Conservation (phyloP, 2,113 vertebrate genomes). For the Paralichthys olivaceus region DNA sequence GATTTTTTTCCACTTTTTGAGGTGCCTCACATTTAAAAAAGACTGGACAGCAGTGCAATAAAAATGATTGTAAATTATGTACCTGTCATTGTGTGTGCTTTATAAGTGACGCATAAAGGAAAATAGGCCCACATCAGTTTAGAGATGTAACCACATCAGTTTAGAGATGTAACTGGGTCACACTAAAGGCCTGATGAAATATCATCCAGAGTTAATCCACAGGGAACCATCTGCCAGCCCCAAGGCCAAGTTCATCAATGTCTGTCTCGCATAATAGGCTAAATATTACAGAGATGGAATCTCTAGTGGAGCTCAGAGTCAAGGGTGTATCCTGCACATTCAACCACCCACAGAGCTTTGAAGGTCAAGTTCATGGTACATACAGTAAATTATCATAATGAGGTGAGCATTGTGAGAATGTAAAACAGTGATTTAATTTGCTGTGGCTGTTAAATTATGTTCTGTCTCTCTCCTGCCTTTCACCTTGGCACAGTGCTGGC, state of each 20-base stretch:
- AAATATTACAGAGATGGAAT: conserved; percentile 33
- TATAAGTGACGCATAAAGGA: conserved; percentile 14
- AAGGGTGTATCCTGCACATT: conserved; percentile 38
- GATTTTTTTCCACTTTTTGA: not conserved
- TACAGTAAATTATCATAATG: conserved; percentile 44
- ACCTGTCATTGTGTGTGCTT: not conserved
- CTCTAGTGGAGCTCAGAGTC: conserved; percentile 20
- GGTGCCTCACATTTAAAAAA: not conserved
- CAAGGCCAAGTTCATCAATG: conserved; percentile 25
- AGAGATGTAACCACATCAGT: conserved; percentile 24
- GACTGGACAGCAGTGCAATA: conserved; percentile 46
- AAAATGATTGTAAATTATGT: conserved; percentile 36
- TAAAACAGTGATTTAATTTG: conserved; percentile 57
- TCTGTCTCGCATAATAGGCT: conserved; percentile 31
- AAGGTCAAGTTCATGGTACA: conserved; percentile 50
- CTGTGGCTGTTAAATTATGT: conserved; percentile 20
- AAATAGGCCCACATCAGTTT: conserved; percentile 20
- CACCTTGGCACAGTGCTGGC: conserved; percentile 22
- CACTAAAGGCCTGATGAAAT: conserved; percentile 34
- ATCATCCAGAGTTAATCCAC: conserved; percentile 12
- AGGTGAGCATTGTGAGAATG: conserved; percentile 38
- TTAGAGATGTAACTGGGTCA: conserved; percentile 38
- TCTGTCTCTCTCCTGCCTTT: conserved; percentile 18
- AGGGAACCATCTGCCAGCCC: conserved; percentile 20
- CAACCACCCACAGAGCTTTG: conserved; percentile 34